Evolutionary conservation across 2,113 vertebrate genomes (phyloP).

Genomic region (Leptosomus discolor): DNA sequence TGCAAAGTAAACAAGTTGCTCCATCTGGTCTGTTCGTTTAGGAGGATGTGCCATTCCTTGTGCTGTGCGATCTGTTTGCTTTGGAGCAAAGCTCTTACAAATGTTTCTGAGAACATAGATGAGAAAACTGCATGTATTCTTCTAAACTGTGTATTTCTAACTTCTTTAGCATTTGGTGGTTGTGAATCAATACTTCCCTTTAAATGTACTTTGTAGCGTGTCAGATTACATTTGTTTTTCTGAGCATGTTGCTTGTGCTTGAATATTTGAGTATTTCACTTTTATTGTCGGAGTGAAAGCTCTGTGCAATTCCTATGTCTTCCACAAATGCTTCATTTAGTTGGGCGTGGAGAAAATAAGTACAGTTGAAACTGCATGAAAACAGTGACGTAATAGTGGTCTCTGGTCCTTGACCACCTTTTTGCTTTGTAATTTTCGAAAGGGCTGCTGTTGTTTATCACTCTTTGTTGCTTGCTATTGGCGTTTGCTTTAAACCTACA

Average conservation of each 20-base stretch:
- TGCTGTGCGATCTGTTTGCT: not conserved
- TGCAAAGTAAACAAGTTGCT: conserved; percentile 7
- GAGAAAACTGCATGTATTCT: not conserved
- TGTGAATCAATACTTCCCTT: not conserved
- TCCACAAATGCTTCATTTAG: not conserved
- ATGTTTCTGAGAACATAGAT: not conserved
- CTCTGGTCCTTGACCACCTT: not conserved
- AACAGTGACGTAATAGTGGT: not conserved
- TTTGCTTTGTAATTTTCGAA: conserved; percentile 11
- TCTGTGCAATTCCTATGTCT: not conserved
- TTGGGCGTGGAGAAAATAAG: not conserved
- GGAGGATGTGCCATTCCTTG: not conserved
- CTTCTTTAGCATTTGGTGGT: not conserved
- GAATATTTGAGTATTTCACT: not conserved
- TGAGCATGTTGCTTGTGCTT: not conserved
- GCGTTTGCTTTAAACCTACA: not conserved
- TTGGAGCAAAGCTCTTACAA: not conserved
- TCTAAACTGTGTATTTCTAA: not conserved
- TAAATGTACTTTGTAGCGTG: not conserved
- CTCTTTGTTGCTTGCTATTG: not conserved
- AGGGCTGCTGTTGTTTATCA: not conserved
- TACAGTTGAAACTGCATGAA: not conserved
- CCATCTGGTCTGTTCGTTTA: not conserved
- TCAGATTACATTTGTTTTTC: not conserved
- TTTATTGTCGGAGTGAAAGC: not conserved